A percentile compares a stretch with the other conserved stretches of the same genome.
phyloP scores from a whole-genome alignment of 2,888 invertebrate species.

The Capitulum mitella region DNA sequence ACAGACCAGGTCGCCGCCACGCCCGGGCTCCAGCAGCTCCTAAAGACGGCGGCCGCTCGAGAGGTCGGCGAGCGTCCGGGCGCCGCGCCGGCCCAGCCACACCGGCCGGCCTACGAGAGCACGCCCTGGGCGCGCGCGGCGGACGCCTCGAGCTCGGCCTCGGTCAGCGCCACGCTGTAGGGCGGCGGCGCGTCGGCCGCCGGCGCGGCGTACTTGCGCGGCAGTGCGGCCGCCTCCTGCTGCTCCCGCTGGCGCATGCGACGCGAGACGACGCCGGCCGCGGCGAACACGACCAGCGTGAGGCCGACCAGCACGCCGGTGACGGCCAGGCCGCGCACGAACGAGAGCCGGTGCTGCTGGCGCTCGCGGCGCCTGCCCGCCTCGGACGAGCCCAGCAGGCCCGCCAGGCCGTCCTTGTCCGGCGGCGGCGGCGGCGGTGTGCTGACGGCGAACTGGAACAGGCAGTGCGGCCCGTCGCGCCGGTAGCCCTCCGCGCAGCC shows the following conservation, averaged over 20 bases:
- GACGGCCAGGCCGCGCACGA: constrained; percentile 13
- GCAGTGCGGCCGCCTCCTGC: not conserved
- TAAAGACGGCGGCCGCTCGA: no score
- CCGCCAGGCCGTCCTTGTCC: not conserved
- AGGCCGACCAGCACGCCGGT: not conserved
- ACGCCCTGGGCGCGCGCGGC: not conserved
- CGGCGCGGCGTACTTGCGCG: not conserved
- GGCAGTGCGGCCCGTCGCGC: not conserved
- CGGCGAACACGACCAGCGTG: not conserved
- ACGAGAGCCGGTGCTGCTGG: not conserved
- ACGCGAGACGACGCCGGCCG: not conserved
- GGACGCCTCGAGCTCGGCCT: not conserved
- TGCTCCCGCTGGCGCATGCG: not conserved
- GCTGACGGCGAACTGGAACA: not conserved
- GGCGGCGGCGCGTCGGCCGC: not conserved
- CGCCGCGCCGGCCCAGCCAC: no score
- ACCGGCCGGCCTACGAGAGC: no score
- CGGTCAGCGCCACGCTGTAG: not conserved
- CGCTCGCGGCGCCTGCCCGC: not conserved
- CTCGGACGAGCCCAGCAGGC: not conserved
- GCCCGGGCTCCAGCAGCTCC: no score
- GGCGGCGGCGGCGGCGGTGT: not conserved
- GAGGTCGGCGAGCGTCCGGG: no score
- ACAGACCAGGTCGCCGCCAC: no score
- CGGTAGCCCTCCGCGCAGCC: not conserved